Conservation (phyloP, 2,797 vertebrate genomes). For the Helostoma temminkii region DNA sequence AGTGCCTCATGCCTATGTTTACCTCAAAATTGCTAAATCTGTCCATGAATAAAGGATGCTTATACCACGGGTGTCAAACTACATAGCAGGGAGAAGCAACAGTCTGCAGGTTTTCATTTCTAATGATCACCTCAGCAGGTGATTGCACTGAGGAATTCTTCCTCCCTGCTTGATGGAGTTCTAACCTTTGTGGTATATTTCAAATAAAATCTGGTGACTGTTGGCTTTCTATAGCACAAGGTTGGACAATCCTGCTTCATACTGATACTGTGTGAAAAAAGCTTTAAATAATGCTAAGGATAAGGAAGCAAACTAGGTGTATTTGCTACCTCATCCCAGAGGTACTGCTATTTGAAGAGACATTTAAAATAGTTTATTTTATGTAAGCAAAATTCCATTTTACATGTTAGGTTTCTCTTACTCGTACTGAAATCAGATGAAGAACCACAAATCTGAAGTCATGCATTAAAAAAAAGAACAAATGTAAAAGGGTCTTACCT, state of each 20-base stretch:
- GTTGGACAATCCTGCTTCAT: neutral
- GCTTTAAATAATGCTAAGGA: neutral
- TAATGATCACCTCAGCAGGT: conserved; percentile 8
- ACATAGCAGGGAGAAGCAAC: neutral
- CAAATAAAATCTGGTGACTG: conserved; percentile 6
- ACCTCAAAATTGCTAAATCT: no score
- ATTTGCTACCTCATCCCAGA: neutral
- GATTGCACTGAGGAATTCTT: conserved; percentile 2
- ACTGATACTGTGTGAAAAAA: neutral
- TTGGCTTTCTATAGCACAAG: neutral
- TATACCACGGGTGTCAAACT: neutral
- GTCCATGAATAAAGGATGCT: no score
- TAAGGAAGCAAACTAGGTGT: neutral
- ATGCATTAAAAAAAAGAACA: neutral
- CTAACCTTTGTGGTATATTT: conserved; percentile 3
- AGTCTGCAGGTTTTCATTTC: neutral
- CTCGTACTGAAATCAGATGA: neutral
- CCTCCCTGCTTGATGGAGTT: neutral
- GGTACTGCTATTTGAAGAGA: conserved; percentile 4
- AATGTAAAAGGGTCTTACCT: conserved; percentile 86
- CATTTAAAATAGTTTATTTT: neutral
- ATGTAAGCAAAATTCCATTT: no score
- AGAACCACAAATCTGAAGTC: neutral
- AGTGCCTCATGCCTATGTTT: no score
- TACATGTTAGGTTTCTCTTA: no score